These are phyloP conservation scores for Turritopsis dohrnii DNA, from an alignment of 30 jellyfish, hydroid and myxozoan genomes.

Conservation along the genomic window DNA sequence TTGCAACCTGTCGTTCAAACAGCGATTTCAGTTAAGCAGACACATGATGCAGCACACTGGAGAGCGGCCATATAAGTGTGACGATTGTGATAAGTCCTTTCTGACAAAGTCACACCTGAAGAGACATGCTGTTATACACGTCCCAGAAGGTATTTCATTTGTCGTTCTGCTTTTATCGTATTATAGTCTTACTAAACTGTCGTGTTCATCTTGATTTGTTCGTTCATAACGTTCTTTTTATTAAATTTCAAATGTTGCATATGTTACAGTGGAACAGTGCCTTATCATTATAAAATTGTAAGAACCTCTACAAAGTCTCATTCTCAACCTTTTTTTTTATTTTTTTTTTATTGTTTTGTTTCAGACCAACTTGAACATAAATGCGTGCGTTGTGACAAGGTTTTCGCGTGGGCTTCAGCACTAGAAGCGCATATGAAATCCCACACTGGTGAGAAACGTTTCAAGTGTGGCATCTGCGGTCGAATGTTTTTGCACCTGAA, in stretches of 20 bases:
- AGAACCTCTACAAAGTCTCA: neutral
- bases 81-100: conserved; percentile 17
- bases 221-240: too few species aligned
- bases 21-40: conserved; percentile 3
- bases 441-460: conserved; percentile 27
- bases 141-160: conserved; percentile 6
- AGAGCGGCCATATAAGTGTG: conserved; percentile 25
- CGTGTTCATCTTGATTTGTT: too few species aligned
- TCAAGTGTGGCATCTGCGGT: conserved; percentile 25
- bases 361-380: conserved; percentile 12
- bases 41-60: conserved; percentile 27
- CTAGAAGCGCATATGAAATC: conserved; percentile 13
- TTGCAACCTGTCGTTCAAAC: conserved; percentile 7
- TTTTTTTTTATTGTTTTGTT: neutral
- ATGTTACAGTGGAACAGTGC: too few species aligned
- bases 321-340: neutral
- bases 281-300: neutral
- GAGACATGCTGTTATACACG: conserved; percentile 25
- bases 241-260: too few species aligned
- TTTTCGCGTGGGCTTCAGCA: conserved; percentile 27
- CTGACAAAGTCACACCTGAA: conserved; percentile 12
- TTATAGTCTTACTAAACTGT: too few species aligned
- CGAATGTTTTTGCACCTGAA: conserved; percentile 19
- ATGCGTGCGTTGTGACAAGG: conserved; percentile 14
- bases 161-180: too few species aligned